Evolutionary conservation across 2,113 vertebrate species (phyloP), one percentile per base, ranked within the genome.

Genomic region (Lynx canadensis): DNA sequence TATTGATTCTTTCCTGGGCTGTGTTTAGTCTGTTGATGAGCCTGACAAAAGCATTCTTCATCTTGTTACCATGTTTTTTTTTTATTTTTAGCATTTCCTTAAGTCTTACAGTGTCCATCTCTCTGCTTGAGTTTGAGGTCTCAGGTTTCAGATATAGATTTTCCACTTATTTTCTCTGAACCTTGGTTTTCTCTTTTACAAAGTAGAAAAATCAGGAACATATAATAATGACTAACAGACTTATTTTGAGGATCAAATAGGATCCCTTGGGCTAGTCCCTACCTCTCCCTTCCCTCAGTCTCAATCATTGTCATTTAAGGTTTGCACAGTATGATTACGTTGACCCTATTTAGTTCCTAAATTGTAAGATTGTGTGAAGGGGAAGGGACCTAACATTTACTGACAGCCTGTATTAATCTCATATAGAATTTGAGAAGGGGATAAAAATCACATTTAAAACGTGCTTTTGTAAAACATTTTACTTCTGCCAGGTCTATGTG

Each of bases 391-490:
- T 95, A 96, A 91, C 12, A 31, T 79, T 93, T 89, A 95, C 55
- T 66, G 82, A 95, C 92, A 97, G 78, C 23, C 60, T 94, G 29
- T 90, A 78, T 97, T 97, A 94, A 89, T 96, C 73, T 87, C 31
- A 29, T 79, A 55, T 55, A 90, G 55, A 92, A 79, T 93, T 76
- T 93, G 68, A 79, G 19, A 89, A 94, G 89, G 80, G 55, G 25
- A 48, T 89, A 83, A 86, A 96, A 95, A 85, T 89, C 79, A 88
- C 74, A 91, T 95, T 96, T 94, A 73, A 85, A 92, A 98, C 80
- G 29, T 97, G 27, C 50, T 82, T 79, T 84, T 79, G 60, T 55
- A 91, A 92, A 91, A 94, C 85, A 33, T 86, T 96, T 94, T 97
- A 89, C 82, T 88, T 96, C 94, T 92, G 76, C 60, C 48, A 50